Percentiles rank a stretch among this genome's conserved stretches.
Conservation (phyloP, 1,140 invertebrate species). For the Scylla paramamosain region DNA sequence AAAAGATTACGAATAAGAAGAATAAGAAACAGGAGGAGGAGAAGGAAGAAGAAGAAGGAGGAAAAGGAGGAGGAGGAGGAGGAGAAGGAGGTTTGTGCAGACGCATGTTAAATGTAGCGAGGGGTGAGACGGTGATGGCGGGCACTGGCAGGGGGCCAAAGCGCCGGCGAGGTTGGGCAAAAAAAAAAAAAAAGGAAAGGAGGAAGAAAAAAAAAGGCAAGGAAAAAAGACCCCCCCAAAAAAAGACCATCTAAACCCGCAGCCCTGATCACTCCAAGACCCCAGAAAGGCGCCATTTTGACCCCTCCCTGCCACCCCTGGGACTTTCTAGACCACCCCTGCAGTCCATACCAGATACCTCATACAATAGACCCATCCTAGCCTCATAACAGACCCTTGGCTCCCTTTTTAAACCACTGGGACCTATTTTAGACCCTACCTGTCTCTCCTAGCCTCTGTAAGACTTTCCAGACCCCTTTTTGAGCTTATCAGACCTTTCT, state of each 20-base stretch:
- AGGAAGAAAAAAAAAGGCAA: background rate
- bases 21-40: background rate
- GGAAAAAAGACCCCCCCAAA: background rate
- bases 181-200: background rate
- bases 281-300: background rate
- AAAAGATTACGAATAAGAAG: background rate
- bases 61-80: background rate
- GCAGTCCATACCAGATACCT: no score
- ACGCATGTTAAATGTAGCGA: conserved; percentile 69
- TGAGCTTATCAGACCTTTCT: no score
- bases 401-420: no score
- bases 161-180: conserved; percentile 28
- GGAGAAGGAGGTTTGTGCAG: conserved; percentile 22
- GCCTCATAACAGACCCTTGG: no score
- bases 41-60: background rate
- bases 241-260: conserved; percentile 8
- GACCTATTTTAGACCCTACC: no score
- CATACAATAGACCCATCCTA: no score
- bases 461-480: no score
- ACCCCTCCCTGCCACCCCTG: background rate
- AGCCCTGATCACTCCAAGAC: conserved; percentile 64
- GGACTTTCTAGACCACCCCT: no score
- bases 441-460: no score
- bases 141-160: conserved; percentile 60
- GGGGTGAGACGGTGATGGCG: conserved; percentile 56